phyloP scores from a whole-genome alignment of 2,797 vertebrate species.

The Yasuhikotakia modesta region DNA sequence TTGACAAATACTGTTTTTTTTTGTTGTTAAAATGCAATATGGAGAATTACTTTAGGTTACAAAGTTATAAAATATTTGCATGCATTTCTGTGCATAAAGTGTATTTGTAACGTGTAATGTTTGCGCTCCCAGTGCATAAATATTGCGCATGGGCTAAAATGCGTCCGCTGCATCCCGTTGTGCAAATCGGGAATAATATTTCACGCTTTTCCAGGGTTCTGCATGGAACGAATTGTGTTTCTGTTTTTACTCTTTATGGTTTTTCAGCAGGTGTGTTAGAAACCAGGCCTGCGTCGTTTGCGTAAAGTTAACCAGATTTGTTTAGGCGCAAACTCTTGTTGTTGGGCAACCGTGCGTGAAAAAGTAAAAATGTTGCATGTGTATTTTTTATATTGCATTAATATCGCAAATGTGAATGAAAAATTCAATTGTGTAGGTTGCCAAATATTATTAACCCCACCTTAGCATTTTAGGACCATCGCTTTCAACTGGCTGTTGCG shows the following conservation, averaged over 20 bases:
- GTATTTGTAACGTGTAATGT: too few species aligned
- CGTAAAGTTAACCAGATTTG: slow-evolving; percentile 21
- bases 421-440: not conserved
- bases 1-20: not conserved
- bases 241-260: too few species aligned
- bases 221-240: not conserved
- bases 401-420: too few species aligned
- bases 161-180: too few species aligned
- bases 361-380: too few species aligned
- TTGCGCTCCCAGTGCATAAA: too few species aligned
- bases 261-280: too few species aligned
- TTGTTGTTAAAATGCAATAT: slow-evolving; percentile 1
- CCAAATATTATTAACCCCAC: not conserved
- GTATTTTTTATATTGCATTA: not conserved
- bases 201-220: not conserved
- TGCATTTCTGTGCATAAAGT: too few species aligned
- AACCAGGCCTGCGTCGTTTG: slow-evolving; percentile 11
- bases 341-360: not conserved
- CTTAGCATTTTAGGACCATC: not conserved
- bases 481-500: too few species aligned
- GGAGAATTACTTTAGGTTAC: too few species aligned
- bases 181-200: not conserved
- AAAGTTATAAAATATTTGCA: too few species aligned
- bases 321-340: slow-evolving; percentile 3
- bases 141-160: too few species aligned